These are phyloP conservation scores for Drosophila pegasa DNA, from an alignment of 2,888 invertebrate genomes.

Conservation along the genomic window DNA sequence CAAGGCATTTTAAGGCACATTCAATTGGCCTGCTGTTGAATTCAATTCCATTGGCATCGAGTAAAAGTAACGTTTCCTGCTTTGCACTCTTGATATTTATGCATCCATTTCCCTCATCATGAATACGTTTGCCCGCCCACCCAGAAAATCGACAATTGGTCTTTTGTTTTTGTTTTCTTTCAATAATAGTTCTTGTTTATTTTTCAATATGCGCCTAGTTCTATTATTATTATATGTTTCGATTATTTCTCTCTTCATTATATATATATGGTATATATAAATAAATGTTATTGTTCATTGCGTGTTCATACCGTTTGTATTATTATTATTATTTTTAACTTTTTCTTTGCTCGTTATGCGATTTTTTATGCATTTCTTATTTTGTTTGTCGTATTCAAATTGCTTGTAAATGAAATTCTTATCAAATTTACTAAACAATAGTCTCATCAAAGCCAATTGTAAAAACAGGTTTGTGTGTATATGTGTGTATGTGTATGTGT, in stretches of 20 bases:
- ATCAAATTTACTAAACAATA: constrained; percentile 53
- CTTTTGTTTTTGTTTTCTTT: constrained; percentile 40
- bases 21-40: no score
- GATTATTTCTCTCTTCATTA: constrained; percentile 70
- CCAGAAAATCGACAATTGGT: not conserved
- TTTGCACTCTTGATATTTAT: not conserved
- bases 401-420: constrained; percentile 65
- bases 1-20: no score
- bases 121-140: not conserved
- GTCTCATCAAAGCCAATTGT: constrained; percentile 57
- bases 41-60: no score
- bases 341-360: constrained; percentile 20
- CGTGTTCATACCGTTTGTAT: constrained; percentile 57
- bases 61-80: no score
- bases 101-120: not conserved
- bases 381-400: constrained; percentile 50
- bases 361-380: constrained; percentile 21
- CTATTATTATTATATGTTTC: constrained; percentile 68
- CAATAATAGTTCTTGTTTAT: constrained; percentile 79
- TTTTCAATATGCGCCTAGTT: constrained; percentile 81
- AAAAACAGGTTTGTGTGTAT: constrained; percentile 31
- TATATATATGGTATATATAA: constrained; percentile 55
- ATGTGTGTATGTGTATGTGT: not conserved
- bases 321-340: constrained; percentile 41
- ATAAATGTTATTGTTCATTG: constrained; percentile 69